Evolutionary conservation across 92 coral and sea anemone species (phyloP).

Genomic region (Plumapathes pennacea): DNA sequence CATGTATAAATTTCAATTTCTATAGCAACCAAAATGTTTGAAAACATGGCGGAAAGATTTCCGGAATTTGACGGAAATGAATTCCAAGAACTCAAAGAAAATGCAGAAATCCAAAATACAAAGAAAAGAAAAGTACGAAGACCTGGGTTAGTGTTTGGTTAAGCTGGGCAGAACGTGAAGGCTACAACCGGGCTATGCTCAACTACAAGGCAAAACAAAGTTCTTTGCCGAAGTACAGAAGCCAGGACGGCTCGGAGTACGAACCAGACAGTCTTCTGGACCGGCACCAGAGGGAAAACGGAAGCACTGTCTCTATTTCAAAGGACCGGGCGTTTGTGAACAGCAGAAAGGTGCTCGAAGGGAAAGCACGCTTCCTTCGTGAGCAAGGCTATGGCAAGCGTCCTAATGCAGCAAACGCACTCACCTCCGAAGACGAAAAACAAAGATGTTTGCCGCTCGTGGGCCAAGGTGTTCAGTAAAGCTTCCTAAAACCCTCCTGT

Average conservation of each 20-base stretch:
- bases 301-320: not conserved
- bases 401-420: constrained; percentile 1
- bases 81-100: too few species aligned
- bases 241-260: not conserved
- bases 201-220: constrained; percentile 3
- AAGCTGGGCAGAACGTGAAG: too few species aligned
- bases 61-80: too few species aligned
- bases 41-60: too few species aligned
- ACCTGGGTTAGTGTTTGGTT: too few species aligned
- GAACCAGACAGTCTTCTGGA: constrained; percentile 2
- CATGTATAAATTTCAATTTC: too few species aligned
- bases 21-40: too few species aligned
- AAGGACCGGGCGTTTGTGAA: constrained; percentile 1
- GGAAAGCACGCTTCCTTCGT: not conserved
- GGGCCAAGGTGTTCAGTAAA: constrained; percentile 1
- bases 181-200: too few species aligned
- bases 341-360: not conserved
- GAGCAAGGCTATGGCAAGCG: constrained; percentile 1
- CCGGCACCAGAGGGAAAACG: not conserved
- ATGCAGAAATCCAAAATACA: too few species aligned
- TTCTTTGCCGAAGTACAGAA: constrained; percentile 39
- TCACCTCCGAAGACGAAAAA: constrained; percentile 1
- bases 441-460: constrained; percentile 20
- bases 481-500: not conserved
- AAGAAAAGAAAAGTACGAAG: too few species aligned